Evolutionary conservation across 2,888 invertebrate genomes (phyloP).

Genomic region (Oxystoma pomonae): DNA sequence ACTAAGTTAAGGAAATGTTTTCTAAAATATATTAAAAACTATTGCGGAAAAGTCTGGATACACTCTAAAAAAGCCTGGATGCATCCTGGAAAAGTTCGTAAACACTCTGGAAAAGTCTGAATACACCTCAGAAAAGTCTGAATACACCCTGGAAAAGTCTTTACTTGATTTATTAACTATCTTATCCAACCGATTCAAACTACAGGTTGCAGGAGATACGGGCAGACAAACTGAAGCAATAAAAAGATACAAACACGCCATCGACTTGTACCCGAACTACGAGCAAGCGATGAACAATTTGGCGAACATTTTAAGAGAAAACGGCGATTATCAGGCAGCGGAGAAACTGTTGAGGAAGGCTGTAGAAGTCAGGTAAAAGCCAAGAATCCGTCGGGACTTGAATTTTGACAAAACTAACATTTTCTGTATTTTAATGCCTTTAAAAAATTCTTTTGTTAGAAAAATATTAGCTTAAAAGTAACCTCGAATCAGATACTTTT

Average conservation of each 20-base stretch:
- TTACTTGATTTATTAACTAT: no score
- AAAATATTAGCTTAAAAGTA: no score
- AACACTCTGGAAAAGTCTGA: no score
- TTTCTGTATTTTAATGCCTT: neutral
- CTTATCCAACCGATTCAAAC: no score
- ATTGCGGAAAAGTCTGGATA: no score
- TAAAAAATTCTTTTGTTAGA: neutral
- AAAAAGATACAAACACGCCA: constrained; percentile 63
- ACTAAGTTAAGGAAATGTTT: no score
- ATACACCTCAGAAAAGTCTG: no score
- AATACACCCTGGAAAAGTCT: no score
- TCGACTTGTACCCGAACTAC: constrained; percentile 68
- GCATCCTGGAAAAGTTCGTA: no score
- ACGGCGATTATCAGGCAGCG: constrained; percentile 64
- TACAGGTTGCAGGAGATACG: constrained; percentile 63
- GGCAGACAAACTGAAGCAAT: constrained; percentile 68
- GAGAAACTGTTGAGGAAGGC: constrained; percentile 69
- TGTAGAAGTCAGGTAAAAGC: constrained; percentile 64
- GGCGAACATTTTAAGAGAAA: constrained; percentile 78
- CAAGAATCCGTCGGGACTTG: neutral
- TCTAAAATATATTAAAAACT: no score
- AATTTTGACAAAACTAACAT: constrained; percentile 3
- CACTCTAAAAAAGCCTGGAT: no score
- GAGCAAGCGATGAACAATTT: constrained; percentile 94
- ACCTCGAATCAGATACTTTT: no score